Evolutionary conservation across 2,113 vertebrate species (phyloP), one percentile per base, ranked within the genome.

Genomic region (Hepsetus odoe): DNA sequence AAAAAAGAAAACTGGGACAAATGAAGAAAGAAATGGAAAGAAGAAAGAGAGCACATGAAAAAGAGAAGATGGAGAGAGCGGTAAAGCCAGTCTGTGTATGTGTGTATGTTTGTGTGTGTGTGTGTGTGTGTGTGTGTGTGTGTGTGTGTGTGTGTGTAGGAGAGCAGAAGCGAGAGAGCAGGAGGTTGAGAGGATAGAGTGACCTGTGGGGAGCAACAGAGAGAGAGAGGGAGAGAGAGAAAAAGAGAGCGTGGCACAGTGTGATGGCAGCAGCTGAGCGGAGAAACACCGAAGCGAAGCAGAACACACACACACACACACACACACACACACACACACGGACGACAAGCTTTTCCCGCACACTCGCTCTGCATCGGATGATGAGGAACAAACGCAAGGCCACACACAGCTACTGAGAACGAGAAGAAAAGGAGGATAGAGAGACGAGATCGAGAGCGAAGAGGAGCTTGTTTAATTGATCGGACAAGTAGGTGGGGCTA

Each of bases 141-240:
- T n/a, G n/a, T n/a, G 35, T 38, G 40, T 85, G n/a, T n/a, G n/a
- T n/a, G n/a, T n/a, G n/a, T n/a, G n/a, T 59, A 85, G 83, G 82
- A 87, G 88, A 89, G 77, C 88, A 81, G 83, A 83, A 88, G 86
- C 74, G 87, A 86, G 82, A 84, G 87, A n/a, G n/a, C n/a, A 72
- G 46, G 69, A 66, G 64, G 53, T 68, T 70, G 62, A 85, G 79
- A 12, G 32, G 70, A 66, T 66, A 35, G 61, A 73, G 46, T 66
- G 61, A 73, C 46, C 70, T 51, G 40, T 11, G 53, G 64, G 80
- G 80, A 20, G 42, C 42, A 58, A 83, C 80, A 79, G 80, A 80
- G 81, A 70, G 87, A 81, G 85, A 55, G n/a, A n/a, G n/a, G n/a
- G n/a, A n/a, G n/a, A n/a, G n/a, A n/a, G n/a, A n/a, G n/a, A n/a